Evolutionary conservation across 2,888 invertebrate genomes (phyloP).

Genomic region (Aleiodes leptofemur): DNA sequence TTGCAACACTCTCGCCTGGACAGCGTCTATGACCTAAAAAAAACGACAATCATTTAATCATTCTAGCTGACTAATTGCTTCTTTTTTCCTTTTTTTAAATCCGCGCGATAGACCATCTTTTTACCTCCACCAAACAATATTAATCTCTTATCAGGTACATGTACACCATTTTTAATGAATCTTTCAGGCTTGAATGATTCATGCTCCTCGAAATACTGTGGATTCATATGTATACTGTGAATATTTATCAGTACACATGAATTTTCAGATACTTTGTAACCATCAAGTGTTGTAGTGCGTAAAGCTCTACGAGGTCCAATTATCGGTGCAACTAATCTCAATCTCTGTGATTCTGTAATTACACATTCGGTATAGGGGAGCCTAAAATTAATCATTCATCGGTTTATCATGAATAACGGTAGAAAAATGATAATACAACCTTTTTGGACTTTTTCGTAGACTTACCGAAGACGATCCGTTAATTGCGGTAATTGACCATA

Average conservation of each 20-base stretch:
- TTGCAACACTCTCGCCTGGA: conserved; percentile 81
- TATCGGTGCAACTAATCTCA: conserved; percentile 74
- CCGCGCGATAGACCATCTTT: conserved; percentile 30
- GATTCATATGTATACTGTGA: conserved; percentile 78
- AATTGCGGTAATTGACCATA: conserved; percentile 74
- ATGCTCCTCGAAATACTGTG: conserved; percentile 80
- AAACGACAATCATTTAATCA: not conserved
- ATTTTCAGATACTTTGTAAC: conserved; percentile 78
- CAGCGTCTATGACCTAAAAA: conserved; percentile 81
- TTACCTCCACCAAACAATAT: conserved; percentile 75
- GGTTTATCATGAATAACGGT: not conserved
- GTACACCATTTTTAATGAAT: conserved; percentile 75
- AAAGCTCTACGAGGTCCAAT: conserved; percentile 77
- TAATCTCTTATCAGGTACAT: conserved; percentile 65
- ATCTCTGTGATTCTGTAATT: conserved; percentile 74
- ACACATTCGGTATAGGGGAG: conserved; percentile 76
- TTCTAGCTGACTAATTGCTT: not conserved
- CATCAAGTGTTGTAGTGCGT: conserved; percentile 77
- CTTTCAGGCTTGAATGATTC: conserved; percentile 81
- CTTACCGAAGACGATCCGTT: conserved; percentile 76
- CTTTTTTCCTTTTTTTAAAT: not conserved
- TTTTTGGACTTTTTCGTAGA: conserved; percentile 1
- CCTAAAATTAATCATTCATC: conserved; percentile 61
- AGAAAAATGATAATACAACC: not conserved
- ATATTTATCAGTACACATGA: conserved; percentile 77